These are phyloP conservation scores for Ceratina japonica DNA, from an alignment of 1,140 invertebrate genomes.

Conservation along the genomic window DNA sequence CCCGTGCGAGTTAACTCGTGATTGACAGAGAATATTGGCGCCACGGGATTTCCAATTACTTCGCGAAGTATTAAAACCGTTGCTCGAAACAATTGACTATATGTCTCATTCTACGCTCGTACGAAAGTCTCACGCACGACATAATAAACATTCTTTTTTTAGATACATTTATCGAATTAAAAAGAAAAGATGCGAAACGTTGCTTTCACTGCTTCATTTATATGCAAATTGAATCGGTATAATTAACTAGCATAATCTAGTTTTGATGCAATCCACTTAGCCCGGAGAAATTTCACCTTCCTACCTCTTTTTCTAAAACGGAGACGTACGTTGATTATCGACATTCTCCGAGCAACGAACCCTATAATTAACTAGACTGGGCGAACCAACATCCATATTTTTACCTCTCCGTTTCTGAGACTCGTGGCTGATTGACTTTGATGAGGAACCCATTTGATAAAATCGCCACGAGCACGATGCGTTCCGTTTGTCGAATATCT, in stretches of 20 bases:
- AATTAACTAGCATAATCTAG: background rate
- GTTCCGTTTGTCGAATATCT: conserved; percentile 48
- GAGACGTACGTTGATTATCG: conserved; percentile 45
- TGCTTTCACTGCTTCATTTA: no score
- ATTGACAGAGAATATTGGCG: background rate
- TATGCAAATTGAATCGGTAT: background rate
- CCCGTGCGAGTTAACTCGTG: background rate
- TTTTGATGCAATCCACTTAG: background rate
- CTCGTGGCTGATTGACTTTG: conserved; percentile 8
- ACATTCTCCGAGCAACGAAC: conserved; percentile 48
- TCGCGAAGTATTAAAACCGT: background rate
- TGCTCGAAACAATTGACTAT: background rate
- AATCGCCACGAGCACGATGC: conserved; percentile 36
- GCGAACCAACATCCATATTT: conserved; percentile 48
- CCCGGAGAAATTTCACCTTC: background rate
- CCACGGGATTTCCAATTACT: background rate
- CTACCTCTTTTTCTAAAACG: conserved; percentile 10
- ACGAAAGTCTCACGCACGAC: no score
- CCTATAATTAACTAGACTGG: conserved; percentile 68
- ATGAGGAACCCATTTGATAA: conserved; percentile 40
- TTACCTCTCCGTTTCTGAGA: background rate
- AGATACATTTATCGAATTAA: no score
- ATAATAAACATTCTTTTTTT: no score
- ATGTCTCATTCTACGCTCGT: background rate
- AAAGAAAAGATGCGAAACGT: no score